Evolutionary conservation across 1,140 invertebrate species (phyloP).

Genomic region (Myzus persicae): DNA sequence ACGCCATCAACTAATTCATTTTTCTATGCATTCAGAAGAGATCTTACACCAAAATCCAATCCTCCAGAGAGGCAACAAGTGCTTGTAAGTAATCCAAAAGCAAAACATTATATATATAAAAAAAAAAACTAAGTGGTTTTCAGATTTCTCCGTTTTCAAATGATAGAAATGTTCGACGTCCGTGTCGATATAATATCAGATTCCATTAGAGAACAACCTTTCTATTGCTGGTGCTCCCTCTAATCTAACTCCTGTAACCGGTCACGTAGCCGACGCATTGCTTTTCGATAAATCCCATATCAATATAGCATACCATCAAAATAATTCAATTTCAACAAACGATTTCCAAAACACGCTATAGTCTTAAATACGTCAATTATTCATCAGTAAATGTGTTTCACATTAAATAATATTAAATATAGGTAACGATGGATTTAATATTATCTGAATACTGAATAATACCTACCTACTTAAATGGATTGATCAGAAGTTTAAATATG

Average conservation of each 20-base stretch:
- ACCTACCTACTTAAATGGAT: not conserved
- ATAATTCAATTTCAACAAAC: not conserved
- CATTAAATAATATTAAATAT: not conserved
- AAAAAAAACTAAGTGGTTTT: conserved; percentile 20
- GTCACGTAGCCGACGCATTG: not conserved
- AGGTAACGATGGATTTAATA: not conserved
- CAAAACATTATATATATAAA: not conserved
- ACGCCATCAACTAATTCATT: not conserved
- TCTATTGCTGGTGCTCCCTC: not conserved
- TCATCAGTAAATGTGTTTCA: not conserved
- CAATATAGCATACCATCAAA: not conserved
- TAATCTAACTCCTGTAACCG: not conserved
- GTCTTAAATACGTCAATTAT: conserved; percentile 3
- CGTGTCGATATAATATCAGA: not conserved
- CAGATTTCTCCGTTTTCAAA: conserved; percentile 2
- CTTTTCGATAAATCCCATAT: not conserved
- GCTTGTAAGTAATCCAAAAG: not conserved
- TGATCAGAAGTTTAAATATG: not conserved
- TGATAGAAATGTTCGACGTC: not conserved
- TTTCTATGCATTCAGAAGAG: not conserved
- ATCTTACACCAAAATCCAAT: not conserved
- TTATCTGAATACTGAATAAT: not conserved
- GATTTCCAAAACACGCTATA: not conserved
- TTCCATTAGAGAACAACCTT: not conserved
- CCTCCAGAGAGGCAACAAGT: conserved; percentile 13